Conservation (phyloP, 2,797 vertebrate species). For the Rhinophrynus dorsalis region DNA sequence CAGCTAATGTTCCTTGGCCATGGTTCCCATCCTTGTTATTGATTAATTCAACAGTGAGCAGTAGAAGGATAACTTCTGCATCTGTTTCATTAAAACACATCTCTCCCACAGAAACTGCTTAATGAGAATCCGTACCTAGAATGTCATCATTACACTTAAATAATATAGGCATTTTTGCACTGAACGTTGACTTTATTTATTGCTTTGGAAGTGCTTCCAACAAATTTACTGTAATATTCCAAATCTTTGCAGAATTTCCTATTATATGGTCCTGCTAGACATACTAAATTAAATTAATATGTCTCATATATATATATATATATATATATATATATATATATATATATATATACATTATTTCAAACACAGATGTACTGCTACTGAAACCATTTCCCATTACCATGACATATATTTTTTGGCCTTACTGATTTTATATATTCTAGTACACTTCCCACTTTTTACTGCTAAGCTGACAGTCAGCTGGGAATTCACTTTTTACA, state of each 20-base stretch:
- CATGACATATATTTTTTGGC: neutral
- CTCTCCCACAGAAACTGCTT: neutral
- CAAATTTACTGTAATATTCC: neutral
- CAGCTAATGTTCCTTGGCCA: neutral
- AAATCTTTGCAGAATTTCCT: neutral
- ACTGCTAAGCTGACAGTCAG: too few species aligned
- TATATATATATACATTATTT: too few species aligned
- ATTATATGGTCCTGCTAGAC: neutral
- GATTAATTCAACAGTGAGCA: neutral
- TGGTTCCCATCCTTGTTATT: neutral
- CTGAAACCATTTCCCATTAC: neutral
- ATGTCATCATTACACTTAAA: conserved; percentile 14
- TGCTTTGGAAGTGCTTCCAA: conserved; percentile 9
- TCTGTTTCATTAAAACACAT: conserved; percentile 23
- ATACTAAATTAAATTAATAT: too few species aligned
- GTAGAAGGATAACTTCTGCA: neutral
- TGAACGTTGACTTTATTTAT: conserved; percentile 4
- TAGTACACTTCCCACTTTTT: neutral
- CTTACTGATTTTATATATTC: neutral
- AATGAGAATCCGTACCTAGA: neutral
- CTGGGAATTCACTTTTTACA: too few species aligned
- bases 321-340: too few species aligned
- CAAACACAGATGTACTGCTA: too few species aligned
- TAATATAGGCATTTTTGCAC: neutral
- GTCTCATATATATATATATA: too few species aligned